A percentile compares a stretch with the other conserved stretches of the same genome.
phyloP scores from a whole-genome alignment of 2,888 invertebrate species.

The Nemoura dubitans region DNA sequence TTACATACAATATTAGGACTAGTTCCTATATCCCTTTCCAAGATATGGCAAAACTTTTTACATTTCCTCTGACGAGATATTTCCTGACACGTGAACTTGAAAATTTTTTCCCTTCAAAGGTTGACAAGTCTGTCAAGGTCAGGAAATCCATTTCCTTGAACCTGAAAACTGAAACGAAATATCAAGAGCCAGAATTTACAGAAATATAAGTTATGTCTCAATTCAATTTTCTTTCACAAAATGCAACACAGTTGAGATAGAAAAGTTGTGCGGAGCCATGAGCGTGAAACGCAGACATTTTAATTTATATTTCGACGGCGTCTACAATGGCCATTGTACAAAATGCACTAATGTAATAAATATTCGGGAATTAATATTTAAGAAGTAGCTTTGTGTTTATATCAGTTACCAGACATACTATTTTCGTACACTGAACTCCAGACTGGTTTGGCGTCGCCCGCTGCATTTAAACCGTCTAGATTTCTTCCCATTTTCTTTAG shows the following conservation, averaged over 20 bases:
- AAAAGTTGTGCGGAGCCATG: background rate
- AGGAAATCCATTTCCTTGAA: background rate
- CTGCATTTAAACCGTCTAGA: background rate
- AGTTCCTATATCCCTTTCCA: too few relatives aligned
- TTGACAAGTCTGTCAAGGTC: background rate
- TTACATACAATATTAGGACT: too few relatives aligned
- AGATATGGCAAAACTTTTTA: background rate
- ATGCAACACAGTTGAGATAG: background rate
- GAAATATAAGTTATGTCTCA: background rate
- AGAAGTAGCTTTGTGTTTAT: background rate
- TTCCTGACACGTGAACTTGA: background rate
- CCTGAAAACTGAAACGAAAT: background rate
- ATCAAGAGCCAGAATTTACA: background rate
- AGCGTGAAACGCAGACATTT: background rate
- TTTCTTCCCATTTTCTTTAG: background rate
- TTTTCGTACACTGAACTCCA: background rate
- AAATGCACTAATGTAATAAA: constrained; percentile 7
- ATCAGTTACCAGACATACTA: background rate
- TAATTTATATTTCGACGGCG: background rate
- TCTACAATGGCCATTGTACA: background rate
- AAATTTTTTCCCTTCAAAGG: background rate
- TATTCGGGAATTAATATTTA: background rate
- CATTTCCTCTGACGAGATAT: background rate
- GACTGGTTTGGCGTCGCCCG: background rate
- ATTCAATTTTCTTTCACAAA: background rate